Base-by-base conservation (phyloP, 2,888 invertebrate genomes). In the Andrena chrysosceles region DNA sequence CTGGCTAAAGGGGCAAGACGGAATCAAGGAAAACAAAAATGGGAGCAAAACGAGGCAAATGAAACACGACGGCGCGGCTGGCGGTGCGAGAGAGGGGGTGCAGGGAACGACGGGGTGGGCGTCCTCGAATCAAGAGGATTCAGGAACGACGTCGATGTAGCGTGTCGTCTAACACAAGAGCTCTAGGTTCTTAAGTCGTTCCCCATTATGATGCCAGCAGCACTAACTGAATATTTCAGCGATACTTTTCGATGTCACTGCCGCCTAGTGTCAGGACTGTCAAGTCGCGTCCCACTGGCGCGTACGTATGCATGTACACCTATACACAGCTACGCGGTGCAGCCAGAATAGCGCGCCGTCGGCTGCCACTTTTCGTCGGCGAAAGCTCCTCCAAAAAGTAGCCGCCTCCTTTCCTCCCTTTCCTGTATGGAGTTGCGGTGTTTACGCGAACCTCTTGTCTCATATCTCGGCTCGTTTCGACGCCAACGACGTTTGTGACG, bases 211-310 rank as follows among this genome's bases (percentile, higher is more conserved):
- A 86, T 80, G 75, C 71, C 82, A 72, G 74, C 64, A 74, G 80
- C 77, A 85, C 81, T 89, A 87, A 88, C 77, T 89, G 87, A 90
- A 90, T 89, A 89, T 90, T 89, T 90, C 81, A 90, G 71, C 42
- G 72, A 85, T 88, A 88, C 84, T 87, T 87, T 86, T 68, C 76
- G 79, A 79, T 66, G 70, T 74, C 63, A 42, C 56, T 33, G 67
- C 31, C 64, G 77, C 68, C 67, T 78, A 83, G 83, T 59, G 76
- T 87, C 84, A 80, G 59, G 26, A 42, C 42, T 42, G 13, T 16
- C 42, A 42, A 16, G 42, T 71, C 76, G 48, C 54, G 31, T 26
- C 52, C 48, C 62, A 29, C 20, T 2, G 7, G 20, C 63, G 49
- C 60, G 74, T 63, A 64, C 4, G 42, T 42, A 1, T 42, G 16